Evolutionary conservation across 2,113 vertebrate genomes (phyloP), one percentile per base, ranked within the genome.

Genomic region (Leuciscus idus): DNA sequence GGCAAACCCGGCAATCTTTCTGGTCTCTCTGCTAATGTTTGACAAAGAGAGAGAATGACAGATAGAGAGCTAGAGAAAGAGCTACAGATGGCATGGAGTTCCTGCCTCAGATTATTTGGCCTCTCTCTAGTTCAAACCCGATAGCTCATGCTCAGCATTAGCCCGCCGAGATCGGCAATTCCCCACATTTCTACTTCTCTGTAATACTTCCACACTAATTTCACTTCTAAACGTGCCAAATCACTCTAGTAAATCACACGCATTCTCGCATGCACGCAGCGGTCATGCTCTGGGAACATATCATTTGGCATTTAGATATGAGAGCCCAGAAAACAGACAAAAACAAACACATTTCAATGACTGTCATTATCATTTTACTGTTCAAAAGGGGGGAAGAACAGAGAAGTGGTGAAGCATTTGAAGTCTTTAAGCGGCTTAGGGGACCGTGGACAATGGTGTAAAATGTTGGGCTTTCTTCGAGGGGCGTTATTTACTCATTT

Each of bases 361-460:
- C 84, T 87, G 86, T 89, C 64, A 83, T 74, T 46, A 87, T 87
- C 75, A 81, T 86, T 86, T 84, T 39, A 26, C 62, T 59, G 57
- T 84, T 86, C 55, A 66, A 75, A 87, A 83, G 73, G 61, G 55
- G 28, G 84, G 55, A 86, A 81, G 84, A 80, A 73, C 77, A 57
- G 23, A 78, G 79, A 77, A 88, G 64, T 50, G 73, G 73, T 66
- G 33, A 68, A 61, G 76, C 81, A 84, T 89, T 83, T 87, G 84
- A 86, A 88, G 81, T 83, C 83, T 75, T 81, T 88, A 89, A 90
- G 86, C 86, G 43, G 86, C 84, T 89, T 90, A 90, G 33, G 77
- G 70, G 70, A 72, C 36, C 72, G 59, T 76, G 81, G 82, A 81
- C 73, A 81, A 81, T 81, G 21, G 28, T 13, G 52, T 50, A 74